Evolutionary conservation across 1,140 invertebrate species (phyloP), one percentile per base, ranked within the genome.

Genomic region (Drosophila persimilis): DNA sequence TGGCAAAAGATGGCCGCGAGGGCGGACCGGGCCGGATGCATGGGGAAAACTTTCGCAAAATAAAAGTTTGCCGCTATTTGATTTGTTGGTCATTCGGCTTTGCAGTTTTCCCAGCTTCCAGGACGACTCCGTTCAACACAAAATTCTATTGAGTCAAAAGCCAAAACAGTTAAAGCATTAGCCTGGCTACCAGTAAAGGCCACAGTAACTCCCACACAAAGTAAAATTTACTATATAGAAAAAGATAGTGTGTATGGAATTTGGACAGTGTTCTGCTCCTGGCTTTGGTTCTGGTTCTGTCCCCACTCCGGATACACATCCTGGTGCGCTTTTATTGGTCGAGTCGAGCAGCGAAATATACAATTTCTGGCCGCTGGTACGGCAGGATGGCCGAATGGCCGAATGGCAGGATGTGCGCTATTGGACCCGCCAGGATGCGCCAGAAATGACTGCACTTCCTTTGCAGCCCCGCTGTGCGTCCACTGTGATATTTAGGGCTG

Each of bases 51-150:
- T 85, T 73, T 73, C 63, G 73, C 81, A 85, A 80, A 86, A 85
- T 85, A 85, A 85, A 85, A 85, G 67, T 85, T 86, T 85, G 86
- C 81, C 81, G 80, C 80, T 81, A 74, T 77, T 85, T 85, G 80
- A 85, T 85, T 85, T 86, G 80, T 85, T 77, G 80, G 77, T 66
- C 73, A 73, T 55, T 69, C 59, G 56, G 55, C 43, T 75, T 63
- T 48, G 43, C 63, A 57, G 56, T 41, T 63, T 47, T 13, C 11
- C 35, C 35, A 39, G 35, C 11, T 13, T 13, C 35, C 35, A 13
- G 3, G 35, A 39, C 11, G 35, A 39, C 9, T 9, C 31, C 8
- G 31, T 8, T 35, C 31, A 53, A 54, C 8, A 29, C 35, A 48
- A 29, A 60, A 73, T 58, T 64, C 70, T 65, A 73, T 73, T 73